Percentiles rank a stretch among this genome's conserved stretches.
Conservation (phyloP, 2,797 vertebrate genomes). For the Mionectes olivaceus region DNA sequence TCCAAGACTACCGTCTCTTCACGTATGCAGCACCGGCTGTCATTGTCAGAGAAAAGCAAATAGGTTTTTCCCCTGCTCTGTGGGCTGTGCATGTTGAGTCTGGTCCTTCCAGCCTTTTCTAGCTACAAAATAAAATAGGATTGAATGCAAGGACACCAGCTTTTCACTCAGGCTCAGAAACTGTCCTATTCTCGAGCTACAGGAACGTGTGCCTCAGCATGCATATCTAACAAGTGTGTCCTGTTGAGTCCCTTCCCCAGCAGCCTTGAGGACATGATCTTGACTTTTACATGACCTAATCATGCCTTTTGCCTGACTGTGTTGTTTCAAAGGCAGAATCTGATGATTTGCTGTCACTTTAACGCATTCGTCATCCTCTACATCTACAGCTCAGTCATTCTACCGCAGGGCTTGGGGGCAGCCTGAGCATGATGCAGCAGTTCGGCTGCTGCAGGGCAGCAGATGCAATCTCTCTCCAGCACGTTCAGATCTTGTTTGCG, state of each 20-base stretch:
- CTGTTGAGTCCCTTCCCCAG: background rate
- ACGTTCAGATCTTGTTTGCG: conserved; percentile 11
- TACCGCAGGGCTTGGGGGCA: background rate
- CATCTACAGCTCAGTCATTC: background rate
- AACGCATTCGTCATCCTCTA: background rate
- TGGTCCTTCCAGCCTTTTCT: conserved; percentile 5
- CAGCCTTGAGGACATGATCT: background rate
- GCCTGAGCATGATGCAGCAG: conserved; percentile 26
- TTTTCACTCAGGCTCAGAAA: background rate
- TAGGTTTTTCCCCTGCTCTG: background rate
- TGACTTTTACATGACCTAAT: background rate
- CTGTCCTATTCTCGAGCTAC: background rate
- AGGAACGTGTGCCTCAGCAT: fast-evolving
- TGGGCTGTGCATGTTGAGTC: conserved; percentile 47
- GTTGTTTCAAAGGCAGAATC: background rate
- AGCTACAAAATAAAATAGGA: background rate
- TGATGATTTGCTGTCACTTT: background rate
- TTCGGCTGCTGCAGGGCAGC: background rate
- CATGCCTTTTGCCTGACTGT: background rate
- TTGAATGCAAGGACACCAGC: background rate
- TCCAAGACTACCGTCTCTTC: background rate
- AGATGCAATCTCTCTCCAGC: conserved; percentile 42
- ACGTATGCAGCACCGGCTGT: background rate
- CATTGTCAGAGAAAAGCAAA: conserved; percentile 8
- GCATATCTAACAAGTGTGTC: background rate